Evolutionary conservation across 2,113 vertebrate genomes (phyloP).

Genomic region (Oreochromis niloticus): DNA sequence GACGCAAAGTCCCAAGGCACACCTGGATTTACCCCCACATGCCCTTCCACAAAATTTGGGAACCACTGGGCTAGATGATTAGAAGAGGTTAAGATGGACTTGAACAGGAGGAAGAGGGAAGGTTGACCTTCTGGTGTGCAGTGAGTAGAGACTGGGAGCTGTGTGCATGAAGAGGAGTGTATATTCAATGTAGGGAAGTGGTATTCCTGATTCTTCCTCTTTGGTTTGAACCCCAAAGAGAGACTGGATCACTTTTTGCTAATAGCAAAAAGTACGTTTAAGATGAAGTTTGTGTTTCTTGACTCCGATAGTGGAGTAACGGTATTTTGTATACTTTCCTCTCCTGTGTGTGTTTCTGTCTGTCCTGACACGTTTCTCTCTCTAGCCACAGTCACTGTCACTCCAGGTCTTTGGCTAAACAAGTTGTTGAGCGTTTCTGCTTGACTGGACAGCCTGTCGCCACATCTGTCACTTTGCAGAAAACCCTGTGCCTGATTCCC

Average conservation of each 20-base stretch:
- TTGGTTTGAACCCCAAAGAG: background rate
- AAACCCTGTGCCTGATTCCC: slow-evolving; percentile 29
- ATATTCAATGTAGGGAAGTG: background rate
- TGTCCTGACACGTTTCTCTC: background rate
- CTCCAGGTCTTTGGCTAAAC: slow-evolving; percentile 30
- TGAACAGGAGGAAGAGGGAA: background rate
- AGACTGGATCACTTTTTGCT: background rate
- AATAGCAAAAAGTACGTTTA: background rate
- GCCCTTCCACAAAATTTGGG: background rate
- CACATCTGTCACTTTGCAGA: slow-evolving; percentile 55
- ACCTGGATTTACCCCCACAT: background rate
- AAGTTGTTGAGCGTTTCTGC: slow-evolving; percentile 46
- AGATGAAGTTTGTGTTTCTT: background rate
- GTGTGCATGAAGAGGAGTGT: background rate
- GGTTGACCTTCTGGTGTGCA: background rate
- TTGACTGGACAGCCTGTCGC: slow-evolving; percentile 44
- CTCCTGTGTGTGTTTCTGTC: background rate
- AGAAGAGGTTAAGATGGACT: background rate
- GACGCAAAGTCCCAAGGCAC: background rate
- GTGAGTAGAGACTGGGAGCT: background rate
- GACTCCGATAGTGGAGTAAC: background rate
- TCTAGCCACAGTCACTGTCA: slow-evolving; percentile 35
- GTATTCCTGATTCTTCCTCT: background rate
- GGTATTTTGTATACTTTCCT: background rate
- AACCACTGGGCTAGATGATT: background rate